A percentile compares a stretch with the other conserved stretches of the same genome.
Evolutionary conservation across 37 sponge, comb jelly and placozoan genomes (phyloP).

Genomic region (Mnemiopsis leidyi): DNA sequence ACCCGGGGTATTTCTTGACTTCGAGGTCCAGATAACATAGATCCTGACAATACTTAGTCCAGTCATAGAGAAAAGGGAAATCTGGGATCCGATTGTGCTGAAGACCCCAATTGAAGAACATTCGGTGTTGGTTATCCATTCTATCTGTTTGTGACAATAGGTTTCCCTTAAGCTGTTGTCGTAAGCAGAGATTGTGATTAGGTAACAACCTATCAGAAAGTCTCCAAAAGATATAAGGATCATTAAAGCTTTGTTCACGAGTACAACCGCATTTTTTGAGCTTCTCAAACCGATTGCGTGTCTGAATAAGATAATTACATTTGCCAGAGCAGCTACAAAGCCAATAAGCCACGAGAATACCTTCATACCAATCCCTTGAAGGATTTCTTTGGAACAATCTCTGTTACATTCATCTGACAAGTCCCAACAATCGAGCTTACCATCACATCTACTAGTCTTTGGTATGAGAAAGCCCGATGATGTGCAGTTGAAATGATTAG

Average conservation of each 20-base stretch:
- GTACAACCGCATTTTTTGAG: not conserved
- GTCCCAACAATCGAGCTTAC: not conserved
- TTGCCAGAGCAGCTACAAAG: not conserved
- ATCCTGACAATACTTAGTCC: not conserved
- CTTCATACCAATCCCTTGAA: not conserved
- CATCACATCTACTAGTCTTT: not conserved
- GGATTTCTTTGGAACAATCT: not conserved
- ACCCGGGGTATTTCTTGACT: not conserved
- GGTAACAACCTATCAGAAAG: not conserved
- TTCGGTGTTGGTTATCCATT: not conserved
- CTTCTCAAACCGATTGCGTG: not conserved
- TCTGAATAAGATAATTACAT: not conserved
- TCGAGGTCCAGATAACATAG: not conserved
- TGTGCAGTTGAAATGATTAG: not conserved
- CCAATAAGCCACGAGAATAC: not conserved
- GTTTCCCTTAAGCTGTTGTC: not conserved
- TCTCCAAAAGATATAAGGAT: not conserved
- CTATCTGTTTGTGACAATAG: not conserved
- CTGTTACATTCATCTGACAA: not conserved
- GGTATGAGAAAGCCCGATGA: not conserved
- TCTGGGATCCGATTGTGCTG: not conserved
- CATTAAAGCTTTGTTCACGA: not conserved
- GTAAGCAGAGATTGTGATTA: not conserved
- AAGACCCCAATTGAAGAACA: not conserved
- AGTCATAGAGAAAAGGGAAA: not conserved